phyloP scores from a whole-genome alignment of 2,113 vertebrate species.

The Mormyrus iriodes region DNA sequence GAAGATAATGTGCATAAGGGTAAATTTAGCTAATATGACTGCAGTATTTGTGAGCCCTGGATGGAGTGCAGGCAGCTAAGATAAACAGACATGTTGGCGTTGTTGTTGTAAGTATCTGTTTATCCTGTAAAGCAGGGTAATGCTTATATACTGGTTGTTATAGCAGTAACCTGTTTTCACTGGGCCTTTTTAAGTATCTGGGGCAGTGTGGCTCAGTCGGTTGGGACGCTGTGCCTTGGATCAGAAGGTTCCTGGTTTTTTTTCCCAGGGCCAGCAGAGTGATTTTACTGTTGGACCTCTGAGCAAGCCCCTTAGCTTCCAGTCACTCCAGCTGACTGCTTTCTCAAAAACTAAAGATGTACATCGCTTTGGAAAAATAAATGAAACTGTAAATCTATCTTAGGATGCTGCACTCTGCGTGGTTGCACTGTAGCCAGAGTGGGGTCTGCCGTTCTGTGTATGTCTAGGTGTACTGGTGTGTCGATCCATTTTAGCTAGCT shows the following conservation, averaged over 20 bases:
- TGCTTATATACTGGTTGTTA: not conserved
- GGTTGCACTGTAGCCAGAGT: not conserved
- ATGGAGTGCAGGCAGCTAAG: not conserved
- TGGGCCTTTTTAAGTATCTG: not conserved
- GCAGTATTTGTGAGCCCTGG: not conserved
- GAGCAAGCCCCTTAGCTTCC: not conserved
- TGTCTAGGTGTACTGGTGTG: not conserved
- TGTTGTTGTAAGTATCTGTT: not conserved
- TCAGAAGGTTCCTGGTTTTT: not conserved
- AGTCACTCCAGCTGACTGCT: not conserved
- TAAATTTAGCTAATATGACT: not conserved
- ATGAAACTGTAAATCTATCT: not conserved
- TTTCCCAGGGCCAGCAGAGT: no score
- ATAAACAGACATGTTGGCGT: not conserved
- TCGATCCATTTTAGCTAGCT: not conserved
- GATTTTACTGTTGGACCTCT: not conserved
- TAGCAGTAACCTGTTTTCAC: not conserved
- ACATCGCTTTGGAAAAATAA: not conserved
- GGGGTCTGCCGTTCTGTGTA: not conserved
- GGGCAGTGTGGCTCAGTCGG: no score
- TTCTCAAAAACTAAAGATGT: not conserved
- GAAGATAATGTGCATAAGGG: not conserved
- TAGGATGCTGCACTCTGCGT: not conserved
- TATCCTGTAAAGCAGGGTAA: not conserved
- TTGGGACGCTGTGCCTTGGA: not conserved